Percentiles rank a stretch among this genome's conserved stretches.
Evolutionary conservation across 1,140 invertebrate genomes (phyloP).

Genomic region (Adoxophyes honmai): DNA sequence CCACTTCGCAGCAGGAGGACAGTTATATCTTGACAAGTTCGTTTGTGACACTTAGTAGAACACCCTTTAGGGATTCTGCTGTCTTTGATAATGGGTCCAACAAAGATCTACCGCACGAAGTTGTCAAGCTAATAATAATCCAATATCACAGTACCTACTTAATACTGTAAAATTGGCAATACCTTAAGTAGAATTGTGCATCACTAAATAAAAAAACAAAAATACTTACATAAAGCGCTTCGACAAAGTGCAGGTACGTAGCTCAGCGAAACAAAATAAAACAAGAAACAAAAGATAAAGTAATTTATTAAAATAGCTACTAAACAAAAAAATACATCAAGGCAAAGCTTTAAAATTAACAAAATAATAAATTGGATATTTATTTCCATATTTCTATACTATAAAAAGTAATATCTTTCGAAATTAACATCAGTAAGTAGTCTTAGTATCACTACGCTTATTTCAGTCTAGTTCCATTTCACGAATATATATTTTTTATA

Average conservation of each 20-base stretch:
- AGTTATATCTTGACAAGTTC: no score
- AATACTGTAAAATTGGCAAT: no score
- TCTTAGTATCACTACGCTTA: not conserved
- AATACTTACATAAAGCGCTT: not conserved
- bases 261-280: slow-evolving; percentile 5
- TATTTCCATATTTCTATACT: no score
- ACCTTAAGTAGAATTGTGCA: slow-evolving; percentile 19
- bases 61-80: no score
- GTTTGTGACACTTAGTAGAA: no score
- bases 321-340: slow-evolving; percentile 12
- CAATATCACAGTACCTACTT: no score
- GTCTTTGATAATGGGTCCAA: no score
- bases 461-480: slow-evolving; percentile 7
- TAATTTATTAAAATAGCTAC: slow-evolving; percentile 14
- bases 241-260: not conserved
- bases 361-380: not conserved
- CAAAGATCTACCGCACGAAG: no score
- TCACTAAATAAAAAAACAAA: not conserved
- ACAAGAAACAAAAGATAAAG: slow-evolving; percentile 6
- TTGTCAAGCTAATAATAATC: no score
- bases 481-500: not conserved
- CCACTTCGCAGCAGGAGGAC: no score
- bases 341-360: slow-evolving; percentile 6
- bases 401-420: no score
- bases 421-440: not conserved